A percentile compares a stretch with the other conserved stretches of the same genome.
Evolutionary conservation across 2,888 invertebrate genomes (phyloP).

Genomic region (Tribolium freemani): DNA sequence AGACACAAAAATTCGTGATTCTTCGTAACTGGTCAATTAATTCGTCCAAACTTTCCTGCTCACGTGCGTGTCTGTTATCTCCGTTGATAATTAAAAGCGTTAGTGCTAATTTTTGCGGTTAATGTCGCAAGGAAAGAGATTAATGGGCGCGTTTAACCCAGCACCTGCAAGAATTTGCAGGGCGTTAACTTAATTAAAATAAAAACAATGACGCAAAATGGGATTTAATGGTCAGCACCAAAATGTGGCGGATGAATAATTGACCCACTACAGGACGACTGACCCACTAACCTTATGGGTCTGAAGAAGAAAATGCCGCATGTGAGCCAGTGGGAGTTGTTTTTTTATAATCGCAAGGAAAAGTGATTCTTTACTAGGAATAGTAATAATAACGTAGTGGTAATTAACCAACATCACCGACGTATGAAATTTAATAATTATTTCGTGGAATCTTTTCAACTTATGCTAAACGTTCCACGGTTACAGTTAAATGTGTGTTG

Average conservation of each 20-base stretch:
- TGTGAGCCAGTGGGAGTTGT: slow-evolving; percentile 15
- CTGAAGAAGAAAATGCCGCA: not conserved
- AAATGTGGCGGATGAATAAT: slow-evolving; percentile 27
- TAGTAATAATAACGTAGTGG: not conserved
- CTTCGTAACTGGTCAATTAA: not conserved
- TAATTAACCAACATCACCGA: not conserved
- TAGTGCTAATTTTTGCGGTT: not conserved
- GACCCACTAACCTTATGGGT: slow-evolving; percentile 35
- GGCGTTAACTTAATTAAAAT: slow-evolving; percentile 17
- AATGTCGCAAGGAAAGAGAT: not conserved
- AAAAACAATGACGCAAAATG: slow-evolving; percentile 4
- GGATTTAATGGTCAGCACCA: slow-evolving; percentile 8
- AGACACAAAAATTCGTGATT: too few species aligned
- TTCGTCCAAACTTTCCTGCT: not conserved
- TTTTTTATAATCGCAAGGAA: slow-evolving; percentile 17
- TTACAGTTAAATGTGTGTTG: not conserved
- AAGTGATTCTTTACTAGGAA: slow-evolving; percentile 15
- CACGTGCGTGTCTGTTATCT: not conserved
- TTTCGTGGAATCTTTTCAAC: not conserved
- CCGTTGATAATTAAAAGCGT: not conserved
- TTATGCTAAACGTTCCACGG: not conserved
- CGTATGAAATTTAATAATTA: not conserved
- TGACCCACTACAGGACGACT: slow-evolving; percentile 37
- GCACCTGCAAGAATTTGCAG: slow-evolving; percentile 1
- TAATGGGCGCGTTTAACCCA: not conserved